Conservation (phyloP, 2,888 invertebrate species). For the Esperia sulphurella region DNA sequence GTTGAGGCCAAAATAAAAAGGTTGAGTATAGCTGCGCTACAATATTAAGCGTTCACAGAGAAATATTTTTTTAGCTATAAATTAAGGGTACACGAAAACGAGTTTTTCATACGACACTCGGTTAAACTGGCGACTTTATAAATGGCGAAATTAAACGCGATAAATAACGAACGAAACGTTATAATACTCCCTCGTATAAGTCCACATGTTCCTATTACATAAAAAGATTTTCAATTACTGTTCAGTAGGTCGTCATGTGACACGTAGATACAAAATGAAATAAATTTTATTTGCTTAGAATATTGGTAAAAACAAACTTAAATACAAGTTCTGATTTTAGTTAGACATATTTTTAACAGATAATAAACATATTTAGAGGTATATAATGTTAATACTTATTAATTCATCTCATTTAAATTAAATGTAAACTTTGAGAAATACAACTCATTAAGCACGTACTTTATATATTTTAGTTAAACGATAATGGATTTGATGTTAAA, state of each 20-base stretch:
- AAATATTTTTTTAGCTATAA: conserved; percentile 69
- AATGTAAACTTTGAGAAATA: too few relatives aligned
- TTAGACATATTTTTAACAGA: too few relatives aligned
- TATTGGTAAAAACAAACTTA: too few relatives aligned
- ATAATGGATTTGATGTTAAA: not conserved
- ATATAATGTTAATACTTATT: too few relatives aligned
- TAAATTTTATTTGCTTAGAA: too few relatives aligned
- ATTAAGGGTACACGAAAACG: conserved; percentile 61
- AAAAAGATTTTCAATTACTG: conserved; percentile 4
- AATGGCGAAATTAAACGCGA: conserved; percentile 70
- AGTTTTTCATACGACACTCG: conserved; percentile 66
- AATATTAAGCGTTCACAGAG: conserved; percentile 40
- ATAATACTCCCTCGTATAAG: conserved; percentile 18
- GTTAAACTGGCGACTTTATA: conserved; percentile 58
- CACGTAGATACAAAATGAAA: not conserved
- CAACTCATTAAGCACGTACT: too few relatives aligned
- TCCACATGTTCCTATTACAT: conserved; percentile 4
- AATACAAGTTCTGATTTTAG: too few relatives aligned
- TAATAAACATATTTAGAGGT: too few relatives aligned
- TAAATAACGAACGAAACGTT: conserved; percentile 55
- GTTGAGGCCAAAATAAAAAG: too few relatives aligned
- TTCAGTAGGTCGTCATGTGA: not conserved
- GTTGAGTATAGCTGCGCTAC: conserved; percentile 12
- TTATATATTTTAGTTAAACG: not conserved
- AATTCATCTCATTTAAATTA: too few relatives aligned